phyloP scores from a whole-genome alignment of 2,888 invertebrate species.

The Rhingia campestris region DNA sequence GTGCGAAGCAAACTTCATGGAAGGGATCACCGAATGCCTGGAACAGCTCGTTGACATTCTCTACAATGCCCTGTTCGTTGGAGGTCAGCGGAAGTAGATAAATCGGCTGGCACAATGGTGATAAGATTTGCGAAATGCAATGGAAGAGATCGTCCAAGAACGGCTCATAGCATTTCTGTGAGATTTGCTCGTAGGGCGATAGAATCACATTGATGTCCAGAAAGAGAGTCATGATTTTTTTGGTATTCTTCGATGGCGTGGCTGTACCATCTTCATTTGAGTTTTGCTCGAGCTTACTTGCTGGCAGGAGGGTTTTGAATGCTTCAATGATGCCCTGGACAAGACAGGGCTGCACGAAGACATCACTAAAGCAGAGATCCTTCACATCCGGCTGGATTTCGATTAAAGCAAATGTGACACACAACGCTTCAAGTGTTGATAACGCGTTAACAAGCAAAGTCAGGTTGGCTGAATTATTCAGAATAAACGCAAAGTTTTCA shows the following conservation, averaged over 20 bases:
- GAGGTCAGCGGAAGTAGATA: constrained; percentile 79
- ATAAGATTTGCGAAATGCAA: constrained; percentile 79
- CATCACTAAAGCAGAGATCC: constrained; percentile 77
- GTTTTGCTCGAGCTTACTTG: constrained; percentile 64
- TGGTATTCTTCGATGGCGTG: constrained; percentile 77
- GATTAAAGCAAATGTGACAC: constrained; percentile 82
- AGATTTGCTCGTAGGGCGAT: constrained; percentile 79
- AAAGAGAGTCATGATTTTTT: constrained; percentile 81
- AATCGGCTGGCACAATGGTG: constrained; percentile 79
- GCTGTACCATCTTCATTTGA: constrained; percentile 68
- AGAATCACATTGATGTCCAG: constrained; percentile 82
- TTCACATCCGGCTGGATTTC: constrained; percentile 76
- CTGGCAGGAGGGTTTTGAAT: constrained; percentile 78
- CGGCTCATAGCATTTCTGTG: constrained; percentile 77
- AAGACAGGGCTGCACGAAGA: constrained; percentile 79
- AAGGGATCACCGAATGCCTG: constrained; percentile 81
- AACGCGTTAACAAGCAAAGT: constrained; percentile 85
- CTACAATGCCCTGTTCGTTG: constrained; percentile 80
- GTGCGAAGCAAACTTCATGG: constrained; percentile 78
- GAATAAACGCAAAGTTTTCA: constrained; percentile 87
- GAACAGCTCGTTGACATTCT: constrained; percentile 80
- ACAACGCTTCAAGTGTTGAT: constrained; percentile 85
- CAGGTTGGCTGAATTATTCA: constrained; percentile 89
- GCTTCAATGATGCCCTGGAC: constrained; percentile 81
- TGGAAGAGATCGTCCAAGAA: constrained; percentile 77